Conservation (phyloP, 2,888 invertebrate genomes). For the Eledona agricola region DNA sequence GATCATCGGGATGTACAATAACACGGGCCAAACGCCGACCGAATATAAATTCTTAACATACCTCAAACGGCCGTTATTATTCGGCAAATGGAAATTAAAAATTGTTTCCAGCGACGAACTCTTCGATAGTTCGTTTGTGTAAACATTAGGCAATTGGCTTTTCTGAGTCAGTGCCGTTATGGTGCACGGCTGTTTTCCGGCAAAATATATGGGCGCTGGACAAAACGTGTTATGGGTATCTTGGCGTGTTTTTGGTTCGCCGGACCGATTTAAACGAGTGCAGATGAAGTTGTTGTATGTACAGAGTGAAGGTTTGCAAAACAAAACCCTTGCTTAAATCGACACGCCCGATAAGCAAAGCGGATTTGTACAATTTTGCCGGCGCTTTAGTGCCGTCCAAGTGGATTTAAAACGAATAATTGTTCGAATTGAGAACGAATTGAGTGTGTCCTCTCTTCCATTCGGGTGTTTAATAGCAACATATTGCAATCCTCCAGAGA, state of each 20-base stretch:
- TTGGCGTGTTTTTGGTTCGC: slow-evolving; percentile 39
- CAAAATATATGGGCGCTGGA: too few species aligned
- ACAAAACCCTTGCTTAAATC: slow-evolving; percentile 42
- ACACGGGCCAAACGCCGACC: slow-evolving; percentile 52
- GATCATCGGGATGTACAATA: slow-evolving; percentile 60
- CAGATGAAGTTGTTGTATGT: slow-evolving; percentile 43
- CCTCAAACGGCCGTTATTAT: slow-evolving; percentile 54
- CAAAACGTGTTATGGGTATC: slow-evolving; percentile 29
- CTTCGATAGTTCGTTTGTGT: slow-evolving; percentile 46
- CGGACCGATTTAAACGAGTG: slow-evolving; percentile 41
- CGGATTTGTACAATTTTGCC: slow-evolving; percentile 32
- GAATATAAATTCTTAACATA: slow-evolving; percentile 60
- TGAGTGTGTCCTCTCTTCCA: too few species aligned
- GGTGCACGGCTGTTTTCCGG: too few species aligned
- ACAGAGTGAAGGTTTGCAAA: slow-evolving; percentile 40
- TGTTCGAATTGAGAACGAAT: too few species aligned
- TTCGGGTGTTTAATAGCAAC: slow-evolving; percentile 43
- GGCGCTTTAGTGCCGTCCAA: slow-evolving; percentile 25
- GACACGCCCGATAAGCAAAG: slow-evolving; percentile 43
- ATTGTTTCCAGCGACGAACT: slow-evolving; percentile 54
- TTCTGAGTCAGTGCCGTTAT: slow-evolving; percentile 44
- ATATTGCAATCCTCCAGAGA: slow-evolving; percentile 46
- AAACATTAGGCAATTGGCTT: slow-evolving; percentile 48
- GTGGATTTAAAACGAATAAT: slow-evolving; percentile 28
- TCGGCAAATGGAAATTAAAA: slow-evolving; percentile 62